These are phyloP conservation scores for Biston stratarius DNA, from an alignment of 2,888 invertebrate genomes.

Conservation along the genomic window DNA sequence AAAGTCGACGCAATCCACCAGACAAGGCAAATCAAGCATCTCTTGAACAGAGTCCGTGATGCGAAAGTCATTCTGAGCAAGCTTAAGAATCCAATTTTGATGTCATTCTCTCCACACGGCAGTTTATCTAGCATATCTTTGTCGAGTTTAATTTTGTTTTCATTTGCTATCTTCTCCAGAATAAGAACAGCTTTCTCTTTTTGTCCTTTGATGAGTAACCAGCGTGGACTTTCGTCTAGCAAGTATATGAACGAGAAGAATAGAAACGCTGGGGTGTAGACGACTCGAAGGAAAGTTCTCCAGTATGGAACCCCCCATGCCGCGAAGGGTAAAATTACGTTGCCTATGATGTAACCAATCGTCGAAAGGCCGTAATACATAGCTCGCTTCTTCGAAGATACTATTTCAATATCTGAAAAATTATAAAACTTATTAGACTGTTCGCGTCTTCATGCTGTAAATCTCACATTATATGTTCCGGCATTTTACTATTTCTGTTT, in stretches of 20 bases:
- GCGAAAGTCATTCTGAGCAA: conserved; percentile 65
- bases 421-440: background rate
- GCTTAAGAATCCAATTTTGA: conserved; percentile 52
- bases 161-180: conserved; percentile 87
- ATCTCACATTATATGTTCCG: too few species aligned
- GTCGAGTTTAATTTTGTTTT: conserved; percentile 66
- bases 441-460: too few species aligned
- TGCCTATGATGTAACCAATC: conserved; percentile 62
- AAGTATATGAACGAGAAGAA: conserved; percentile 88
- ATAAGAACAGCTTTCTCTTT: conserved; percentile 88
- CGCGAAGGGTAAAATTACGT: conserved; percentile 53
- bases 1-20: conserved; percentile 89
- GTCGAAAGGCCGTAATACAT: conserved; percentile 59
- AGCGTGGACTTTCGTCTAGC: conserved; percentile 91
- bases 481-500: too few species aligned
- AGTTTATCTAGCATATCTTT: conserved; percentile 56
- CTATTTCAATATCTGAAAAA: conserved; percentile 69
- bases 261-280: conserved; percentile 89
- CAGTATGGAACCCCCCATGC: conserved; percentile 87
- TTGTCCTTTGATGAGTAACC: conserved; percentile 90
- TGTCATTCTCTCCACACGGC: conserved; percentile 48
- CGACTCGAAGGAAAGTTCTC: conserved; percentile 88
- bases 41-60: conserved; percentile 62
- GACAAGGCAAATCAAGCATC: conserved; percentile 69
- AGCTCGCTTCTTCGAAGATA: conserved; percentile 63